Base-by-base conservation (phyloP, 2,888 invertebrate species). In the Chloroclystis v-ata region DNA sequence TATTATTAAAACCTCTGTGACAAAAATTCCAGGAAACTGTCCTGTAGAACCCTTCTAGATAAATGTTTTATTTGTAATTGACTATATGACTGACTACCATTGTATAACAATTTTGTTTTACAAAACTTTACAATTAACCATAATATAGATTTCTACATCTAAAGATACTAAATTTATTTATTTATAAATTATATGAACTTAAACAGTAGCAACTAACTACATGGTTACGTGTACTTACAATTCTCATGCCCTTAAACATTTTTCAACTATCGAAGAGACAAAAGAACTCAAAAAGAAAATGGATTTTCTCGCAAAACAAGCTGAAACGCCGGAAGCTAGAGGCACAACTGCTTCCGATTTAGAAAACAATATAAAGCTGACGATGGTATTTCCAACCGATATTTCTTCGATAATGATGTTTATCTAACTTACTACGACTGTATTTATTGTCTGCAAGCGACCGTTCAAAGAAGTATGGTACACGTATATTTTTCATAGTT, bases 331-430 rank as follows among this genome's bases (percentile, higher is more conserved):
- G 79, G 79, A 78, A 77, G 72, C 74, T 72, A 68, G 72, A 69
- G 72, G 70, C 75, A 72, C 78, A 74, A 70, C 73, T 71, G 75
- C 58, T 79, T 78, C 81, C 81, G 79, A 73, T 81, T 77, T 77
- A 75, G 77, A 80, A 82, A 82, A 78, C 78, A 81, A 78, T 75
- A 76, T 77, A 74, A 69, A 74, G 73, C 77, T 78, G 79, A 72
- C 78, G 67, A 70, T 72, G 72, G 69, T 67, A 70, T 78, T 66
- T 69, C 65, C 63, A 49, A 60, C 65, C 74, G 70, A 77, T 78
- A 75, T 78, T 78, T 79, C 69, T 61, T 68, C 69, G 67, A 76
- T 78, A 79, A 78, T 72, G 71, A 76, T 72, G 72, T 74, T 72
- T 75, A 66, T 72, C 68, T 72, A 71, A 72, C 63, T 75, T 69